Evolutionary conservation across 2,888 invertebrate genomes (phyloP), one percentile per base, ranked within the genome.

Genomic region (Parochlus steinenii): DNA sequence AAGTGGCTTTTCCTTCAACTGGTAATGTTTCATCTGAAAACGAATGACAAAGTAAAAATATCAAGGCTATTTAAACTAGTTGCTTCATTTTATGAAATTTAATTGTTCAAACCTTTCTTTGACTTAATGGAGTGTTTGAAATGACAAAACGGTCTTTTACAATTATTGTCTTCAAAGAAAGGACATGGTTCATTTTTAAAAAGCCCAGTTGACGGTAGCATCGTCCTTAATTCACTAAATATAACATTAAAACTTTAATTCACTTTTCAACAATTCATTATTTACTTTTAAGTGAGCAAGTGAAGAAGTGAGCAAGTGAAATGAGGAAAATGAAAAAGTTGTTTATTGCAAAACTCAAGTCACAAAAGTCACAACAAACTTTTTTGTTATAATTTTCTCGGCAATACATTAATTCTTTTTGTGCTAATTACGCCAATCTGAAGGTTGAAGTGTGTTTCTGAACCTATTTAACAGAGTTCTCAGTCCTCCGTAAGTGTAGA

Each of bases 131-230:
- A 67, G 59, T 92, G 92, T 51, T 81, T 75, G 58, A 82, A 92
- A 62, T 90, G 89, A 62, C 92, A 92, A 59, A 89, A 86, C 15
- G 89, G 87, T 48, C 92, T 67, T 46, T 78, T 78, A 61, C 92
- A 92, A 33, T 71, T 61, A 41, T 75, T 78, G 52, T 65, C 71
- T 49, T 78, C 73, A 55, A 72, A 85, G 62, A 79, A 89, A 16
- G 90, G 89, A 56, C 92, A 92, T 47, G 69, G 71, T 43, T 86
- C 72, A 48, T 74, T 72, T 61, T 81, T 78, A 53, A 92, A 92
- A 55, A 82, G 78, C 42, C 89, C 90, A 45, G 82, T 80, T 39
- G 87, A 80, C 25, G 89, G 83, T 51, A 92, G 69, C 92, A 92
- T 92, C 55, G 61, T 55, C 22, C 8, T 28, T 16, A 14, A 29